A percentile compares a stretch with the other conserved stretches of the same genome.
phyloP scores from a whole-genome alignment of 1,140 invertebrate species.

The Drosophila bifasciata region DNA sequence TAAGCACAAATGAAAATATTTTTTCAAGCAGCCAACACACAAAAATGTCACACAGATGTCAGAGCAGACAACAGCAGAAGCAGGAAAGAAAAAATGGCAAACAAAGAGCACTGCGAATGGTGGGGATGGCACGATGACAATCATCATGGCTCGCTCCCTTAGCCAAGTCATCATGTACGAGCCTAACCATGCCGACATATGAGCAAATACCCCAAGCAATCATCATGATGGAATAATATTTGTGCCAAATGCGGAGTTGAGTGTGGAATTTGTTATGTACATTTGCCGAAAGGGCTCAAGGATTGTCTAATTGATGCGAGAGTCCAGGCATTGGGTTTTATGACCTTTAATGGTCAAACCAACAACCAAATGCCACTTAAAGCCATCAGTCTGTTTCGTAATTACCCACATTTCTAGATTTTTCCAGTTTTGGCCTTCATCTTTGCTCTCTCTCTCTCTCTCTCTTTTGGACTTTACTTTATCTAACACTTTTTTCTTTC shows the following conservation, averaged over 20 bases:
- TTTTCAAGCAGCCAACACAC: constrained; percentile 41
- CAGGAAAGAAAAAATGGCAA: constrained; percentile 17
- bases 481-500: too few relatives aligned
- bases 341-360: constrained; percentile 47
- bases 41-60: constrained; percentile 56
- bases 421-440: constrained; percentile 8
- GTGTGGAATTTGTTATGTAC: constrained; percentile 18
- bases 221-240: constrained; percentile 62
- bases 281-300: constrained; percentile 9
- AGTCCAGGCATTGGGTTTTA: constrained; percentile 19
- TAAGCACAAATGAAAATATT: constrained; percentile 63
- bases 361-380: constrained; percentile 24
- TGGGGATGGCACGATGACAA: constrained; percentile 5
- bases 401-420: constrained; percentile 29
- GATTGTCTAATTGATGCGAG: constrained; percentile 44
- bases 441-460: neutral
- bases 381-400: constrained; percentile 10
- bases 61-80: constrained; percentile 38
- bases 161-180: constrained; percentile 13
- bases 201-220: constrained; percentile 54
- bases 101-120: constrained; percentile 18
- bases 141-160: too few relatives aligned
- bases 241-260: constrained; percentile 23
- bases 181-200: constrained; percentile 28
- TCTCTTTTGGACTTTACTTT: too few relatives aligned